phyloP scores from a whole-genome alignment of 2,888 invertebrate genomes.

The Drosophila nr. medialis region DNA sequence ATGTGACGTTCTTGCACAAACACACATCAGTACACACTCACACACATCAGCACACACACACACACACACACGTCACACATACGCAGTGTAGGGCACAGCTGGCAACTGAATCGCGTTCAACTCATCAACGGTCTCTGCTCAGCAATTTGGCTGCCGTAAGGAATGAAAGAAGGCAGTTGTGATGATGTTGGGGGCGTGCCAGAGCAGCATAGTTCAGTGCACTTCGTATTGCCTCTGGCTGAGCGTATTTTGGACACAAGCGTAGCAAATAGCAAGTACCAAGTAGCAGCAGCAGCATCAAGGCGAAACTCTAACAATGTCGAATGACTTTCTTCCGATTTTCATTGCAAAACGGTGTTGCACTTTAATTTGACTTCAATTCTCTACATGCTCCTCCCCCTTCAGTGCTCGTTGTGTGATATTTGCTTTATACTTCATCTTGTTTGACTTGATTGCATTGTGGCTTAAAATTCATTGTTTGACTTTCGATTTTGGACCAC shows the following conservation, averaged over 20 bases:
- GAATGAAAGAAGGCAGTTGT: not conserved
- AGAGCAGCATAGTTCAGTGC: constrained; percentile 46
- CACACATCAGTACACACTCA: constrained; percentile 13
- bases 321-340: constrained; percentile 66
- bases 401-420: constrained; percentile 6
- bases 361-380: constrained; percentile 70
- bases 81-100: constrained; percentile 58
- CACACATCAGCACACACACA: constrained; percentile 25
- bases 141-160: constrained; percentile 52
- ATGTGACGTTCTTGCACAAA: constrained; percentile 40
- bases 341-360: constrained; percentile 55
- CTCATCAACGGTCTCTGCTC: constrained; percentile 59
- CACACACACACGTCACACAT: constrained; percentile 35
- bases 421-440: constrained; percentile 39
- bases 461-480: constrained; percentile 50
- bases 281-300: constrained; percentile 16
- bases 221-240: constrained; percentile 38
- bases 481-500: constrained; percentile 28
- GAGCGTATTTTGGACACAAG: constrained; percentile 43
- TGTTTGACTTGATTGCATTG: constrained; percentile 55
- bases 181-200: not conserved
- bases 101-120: constrained; percentile 51
- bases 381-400: constrained; percentile 15
- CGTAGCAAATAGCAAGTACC: constrained; percentile 15
- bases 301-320: constrained; percentile 38